Evolutionary conservation across 2,797 vertebrate species (phyloP).

Genomic region (Hydrocynus forskahlii): DNA sequence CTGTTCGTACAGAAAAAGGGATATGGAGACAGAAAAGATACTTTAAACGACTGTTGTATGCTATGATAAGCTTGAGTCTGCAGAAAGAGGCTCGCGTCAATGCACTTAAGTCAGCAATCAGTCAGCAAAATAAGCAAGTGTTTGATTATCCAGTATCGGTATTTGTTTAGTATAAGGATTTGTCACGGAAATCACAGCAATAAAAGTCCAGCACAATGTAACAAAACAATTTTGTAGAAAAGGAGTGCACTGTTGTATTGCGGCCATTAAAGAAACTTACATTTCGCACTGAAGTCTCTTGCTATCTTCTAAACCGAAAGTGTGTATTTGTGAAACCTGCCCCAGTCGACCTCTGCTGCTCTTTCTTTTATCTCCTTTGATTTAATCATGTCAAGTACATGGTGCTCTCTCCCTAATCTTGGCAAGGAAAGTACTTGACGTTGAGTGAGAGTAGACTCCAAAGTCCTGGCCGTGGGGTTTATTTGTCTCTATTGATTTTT

Average conservation of each 20-base stretch:
- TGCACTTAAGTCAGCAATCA: not conserved
- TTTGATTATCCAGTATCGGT: not conserved
- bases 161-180: not conserved
- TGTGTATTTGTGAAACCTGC: not conserved
- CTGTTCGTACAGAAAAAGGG: not conserved
- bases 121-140: not conserved
- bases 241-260: slow-evolving; percentile 34
- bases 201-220: slow-evolving; percentile 56
- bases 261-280: slow-evolving; percentile 48
- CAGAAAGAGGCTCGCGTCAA: not conserved
- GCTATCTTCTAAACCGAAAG: not conserved
- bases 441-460: slow-evolving; percentile 45
- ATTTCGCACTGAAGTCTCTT: slow-evolving; percentile 12
- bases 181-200: slow-evolving; percentile 47
- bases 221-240: slow-evolving; percentile 42
- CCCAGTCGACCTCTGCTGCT: slow-evolving; percentile 27
- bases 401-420: slow-evolving; percentile 40
- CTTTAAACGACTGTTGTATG: not conserved
- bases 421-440: slow-evolving; percentile 48
- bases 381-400: slow-evolving; percentile 52
- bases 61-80: not conserved
- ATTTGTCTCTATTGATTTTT: slow-evolving; percentile 60
- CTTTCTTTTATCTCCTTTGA: slow-evolving; percentile 40
- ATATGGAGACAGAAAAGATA: not conserved
- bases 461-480: slow-evolving; percentile 52